Percentiles rank a stretch among this genome's conserved stretches.
Evolutionary conservation across 2,797 vertebrate species (phyloP).

Genomic region (Petrocephalus schoutedeni): DNA sequence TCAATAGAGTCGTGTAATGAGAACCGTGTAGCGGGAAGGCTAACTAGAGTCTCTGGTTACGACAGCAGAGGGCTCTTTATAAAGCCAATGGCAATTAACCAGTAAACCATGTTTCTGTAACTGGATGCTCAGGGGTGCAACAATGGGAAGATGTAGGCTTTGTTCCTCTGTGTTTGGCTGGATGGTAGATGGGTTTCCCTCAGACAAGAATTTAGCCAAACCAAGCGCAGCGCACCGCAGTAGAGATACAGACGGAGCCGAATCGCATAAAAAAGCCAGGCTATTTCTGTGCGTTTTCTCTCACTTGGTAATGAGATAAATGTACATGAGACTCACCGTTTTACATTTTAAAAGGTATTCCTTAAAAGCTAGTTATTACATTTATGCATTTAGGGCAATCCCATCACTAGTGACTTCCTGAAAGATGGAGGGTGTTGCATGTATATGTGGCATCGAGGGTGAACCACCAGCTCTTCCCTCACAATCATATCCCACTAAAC

Average conservation of each 20-base stretch:
- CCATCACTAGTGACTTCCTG: background rate
- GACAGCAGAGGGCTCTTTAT: background rate
- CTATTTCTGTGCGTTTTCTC: background rate
- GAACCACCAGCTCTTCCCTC: background rate
- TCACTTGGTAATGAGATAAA: background rate
- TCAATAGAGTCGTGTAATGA: background rate
- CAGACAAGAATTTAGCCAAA: background rate
- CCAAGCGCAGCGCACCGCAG: background rate
- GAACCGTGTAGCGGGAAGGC: background rate
- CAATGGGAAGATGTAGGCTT: background rate
- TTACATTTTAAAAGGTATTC: background rate
- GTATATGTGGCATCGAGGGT: background rate
- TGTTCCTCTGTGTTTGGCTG: background rate
- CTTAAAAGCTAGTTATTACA: background rate
- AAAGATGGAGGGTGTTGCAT: background rate
- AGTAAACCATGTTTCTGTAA: background rate
- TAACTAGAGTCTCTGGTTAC: background rate
- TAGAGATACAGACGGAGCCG: background rate
- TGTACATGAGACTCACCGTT: background rate
- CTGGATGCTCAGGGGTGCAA: background rate
- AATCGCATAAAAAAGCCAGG: background rate
- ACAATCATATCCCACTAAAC: background rate
- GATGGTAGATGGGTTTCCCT: background rate
- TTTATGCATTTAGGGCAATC: background rate
- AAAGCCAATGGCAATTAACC: constrained; percentile 9